Percentiles rank a stretch among this genome's conserved stretches.
Evolutionary conservation across 2,888 invertebrate species (phyloP).

Genomic region (Campoletis raptor): DNA sequence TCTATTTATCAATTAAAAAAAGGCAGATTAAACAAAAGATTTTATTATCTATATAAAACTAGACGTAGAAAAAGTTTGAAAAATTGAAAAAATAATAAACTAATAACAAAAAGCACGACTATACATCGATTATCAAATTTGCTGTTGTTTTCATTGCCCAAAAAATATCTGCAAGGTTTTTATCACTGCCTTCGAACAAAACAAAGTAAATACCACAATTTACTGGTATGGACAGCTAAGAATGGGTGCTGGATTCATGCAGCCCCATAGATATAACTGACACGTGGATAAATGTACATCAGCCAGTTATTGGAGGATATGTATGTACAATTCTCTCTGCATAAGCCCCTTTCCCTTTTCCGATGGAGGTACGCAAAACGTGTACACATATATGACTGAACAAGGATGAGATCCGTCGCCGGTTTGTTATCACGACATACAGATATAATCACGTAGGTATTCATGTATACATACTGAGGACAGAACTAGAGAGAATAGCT

Average conservation of each 20-base stretch:
- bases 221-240: neutral
- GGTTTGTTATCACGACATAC: constrained; percentile 24
- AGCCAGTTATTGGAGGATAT: constrained; percentile 15
- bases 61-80: too few relatives aligned
- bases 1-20: too few relatives aligned
- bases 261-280: neutral
- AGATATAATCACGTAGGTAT: neutral
- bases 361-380: constrained; percentile 19
- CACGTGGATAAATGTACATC: constrained; percentile 13
- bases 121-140: neutral
- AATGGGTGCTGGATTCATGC: neutral
- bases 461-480: neutral
- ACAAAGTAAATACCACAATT: neutral
- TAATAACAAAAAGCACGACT: too few relatives aligned
- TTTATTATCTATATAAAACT: too few relatives aligned
- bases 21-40: too few relatives aligned
- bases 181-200: neutral
- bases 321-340: constrained; percentile 13
- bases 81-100: too few relatives aligned
- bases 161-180: too few relatives aligned
- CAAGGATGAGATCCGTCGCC: constrained; percentile 39
- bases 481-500: constrained; percentile 6
- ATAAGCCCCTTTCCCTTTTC: constrained; percentile 24
- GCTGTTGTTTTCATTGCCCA: neutral
- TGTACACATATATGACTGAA: constrained; percentile 1